Base-by-base conservation (phyloP, 2,888 invertebrate species). In the Operophtera brumata region DNA sequence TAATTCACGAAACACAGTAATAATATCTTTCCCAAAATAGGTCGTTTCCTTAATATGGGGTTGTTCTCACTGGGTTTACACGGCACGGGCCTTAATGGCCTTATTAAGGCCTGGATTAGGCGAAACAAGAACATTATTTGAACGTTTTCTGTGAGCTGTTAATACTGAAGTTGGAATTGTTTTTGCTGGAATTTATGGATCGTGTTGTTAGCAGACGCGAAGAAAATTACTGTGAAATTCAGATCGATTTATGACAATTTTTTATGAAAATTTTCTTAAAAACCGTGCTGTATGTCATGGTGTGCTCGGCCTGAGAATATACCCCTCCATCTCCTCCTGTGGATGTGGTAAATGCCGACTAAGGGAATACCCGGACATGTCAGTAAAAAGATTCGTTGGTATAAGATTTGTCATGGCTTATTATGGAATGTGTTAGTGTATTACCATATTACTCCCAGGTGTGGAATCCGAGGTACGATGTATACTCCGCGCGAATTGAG, bases 81-180 rank as follows among this genome's bases (percentile, higher is more conserved):
- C 20, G 39, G n/a, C 35, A 25, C 35, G 46, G 39, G 13, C 37
- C 36, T 32, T 48, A 56, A 48, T 48, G 20, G 30, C 45, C 51
- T 45, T 56, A 52, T 47, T 56, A 25, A 56, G 25, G 37, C 46
- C 6, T 1, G 40, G 40, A 47, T 51, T 56, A 44, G 47, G 34
- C 26, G 10, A 36, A 47, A 40, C 44, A 47, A 12, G 43, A 11
- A 34, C 34, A n/a, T 34, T 43, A 47, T 39, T 30, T 30, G 30
- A 39, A 34, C 7, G 50, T 37, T 49, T 35, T 43, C 41, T 14
- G n/a, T 55, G n/a, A 37, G n/a, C n/a, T n/a, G n/a, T n/a, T n/a
- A n/a, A n/a, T n/a, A n/a, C n/a, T n/a, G n/a, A n/a, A n/a, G n/a
- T n/a, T n/a, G n/a, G 13, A 37, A 30, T 39, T 30, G 43, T 20